Base-by-base conservation (phyloP, 1,140 invertebrate genomes). In the Zaprionus africanus region DNA sequence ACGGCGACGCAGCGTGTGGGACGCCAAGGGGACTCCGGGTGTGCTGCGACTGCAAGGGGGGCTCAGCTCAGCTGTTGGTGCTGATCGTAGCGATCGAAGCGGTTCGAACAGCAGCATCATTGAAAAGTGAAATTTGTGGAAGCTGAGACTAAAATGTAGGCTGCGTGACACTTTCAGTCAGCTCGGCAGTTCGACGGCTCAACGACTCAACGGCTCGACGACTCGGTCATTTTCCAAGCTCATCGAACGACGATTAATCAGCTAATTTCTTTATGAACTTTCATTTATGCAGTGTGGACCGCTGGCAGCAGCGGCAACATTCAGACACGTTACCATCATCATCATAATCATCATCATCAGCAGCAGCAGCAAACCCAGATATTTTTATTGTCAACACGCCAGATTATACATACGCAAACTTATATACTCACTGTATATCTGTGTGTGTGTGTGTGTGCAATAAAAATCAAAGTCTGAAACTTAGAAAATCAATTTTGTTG, bases 181-280 rank as follows among this genome's bases (percentile, higher is more conserved):
- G 81, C 65, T 68, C 46, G 41, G 63, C 58, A 54, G 61, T 60
- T 57, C 56, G 53, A 64, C 11, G 61, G 57, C 81, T 80, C 76
- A 17, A 19, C n/a, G 41, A 17, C 0, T 57, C 24, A 7, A 7
- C 19, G 22, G 22, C 34, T 60, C 38, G 58, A n/a, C 41, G 64
- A 53, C 84, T 80, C 76, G 85, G 78, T 84, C 85, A 88, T 88
- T 88, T 88, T 88, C 84, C 84, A 90, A 90, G 84, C 84, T 88
- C 84, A 88, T 88, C 84, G 85, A 88, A 88, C 85, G 76, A 79
- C 85, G 86, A 88, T 88, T 90, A 88, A 88, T 88, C 85, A 90
- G 81, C 85, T 88, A 90, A 88, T 88, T 90, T 88, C 85, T 88
- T 88, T 88, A 88, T 88, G 85, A 88, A 88, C 85, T 88, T 90